phyloP scores from a whole-genome alignment of 2,888 invertebrate genomes.

The Chymomyza caudatula region DNA sequence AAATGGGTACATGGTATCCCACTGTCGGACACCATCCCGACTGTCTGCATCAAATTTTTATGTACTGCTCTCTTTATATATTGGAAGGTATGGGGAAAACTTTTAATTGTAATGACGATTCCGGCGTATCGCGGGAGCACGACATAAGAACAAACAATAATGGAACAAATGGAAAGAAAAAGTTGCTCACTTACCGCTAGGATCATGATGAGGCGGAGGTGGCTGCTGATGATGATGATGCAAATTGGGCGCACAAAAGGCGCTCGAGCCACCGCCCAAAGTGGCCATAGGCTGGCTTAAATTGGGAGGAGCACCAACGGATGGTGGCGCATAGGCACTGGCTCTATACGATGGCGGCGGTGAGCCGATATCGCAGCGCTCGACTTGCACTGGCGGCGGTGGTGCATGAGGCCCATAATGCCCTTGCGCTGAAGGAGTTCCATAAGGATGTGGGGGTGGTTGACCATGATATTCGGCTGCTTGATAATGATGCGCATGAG shows the following conservation, averaged over 20 bases:
- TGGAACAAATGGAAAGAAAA: neutral
- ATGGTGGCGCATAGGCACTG: slow-evolving; percentile 58
- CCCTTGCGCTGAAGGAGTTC: slow-evolving; percentile 27
- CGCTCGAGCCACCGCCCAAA: slow-evolving; percentile 75
- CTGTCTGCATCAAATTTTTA: too few relatives aligned
- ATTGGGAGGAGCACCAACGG: slow-evolving; percentile 31
- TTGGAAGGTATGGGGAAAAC: too few relatives aligned
- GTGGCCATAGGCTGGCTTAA: slow-evolving; percentile 50
- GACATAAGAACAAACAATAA: neutral
- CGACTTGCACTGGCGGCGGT: slow-evolving; percentile 43
- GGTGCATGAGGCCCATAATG: slow-evolving; percentile 49
- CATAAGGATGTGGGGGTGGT: slow-evolving; percentile 48
- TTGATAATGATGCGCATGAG: slow-evolving; percentile 69
- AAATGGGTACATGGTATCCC: too few relatives aligned
- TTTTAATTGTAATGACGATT: too few relatives aligned
- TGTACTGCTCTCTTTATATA: too few relatives aligned
- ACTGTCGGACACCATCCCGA: too few relatives aligned
- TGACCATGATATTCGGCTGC: slow-evolving; percentile 68
- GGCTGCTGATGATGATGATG: slow-evolving; percentile 73
- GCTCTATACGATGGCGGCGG: slow-evolving; percentile 72
- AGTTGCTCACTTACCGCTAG: slow-evolving; percentile 65
- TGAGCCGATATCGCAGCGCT: slow-evolving; percentile 70
- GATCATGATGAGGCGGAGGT: slow-evolving; percentile 62
- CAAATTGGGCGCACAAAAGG: slow-evolving; percentile 77
- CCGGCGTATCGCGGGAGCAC: too few relatives aligned